Evolutionary conservation across 2,888 invertebrate genomes (phyloP).

Genomic region (Alitta virens): DNA sequence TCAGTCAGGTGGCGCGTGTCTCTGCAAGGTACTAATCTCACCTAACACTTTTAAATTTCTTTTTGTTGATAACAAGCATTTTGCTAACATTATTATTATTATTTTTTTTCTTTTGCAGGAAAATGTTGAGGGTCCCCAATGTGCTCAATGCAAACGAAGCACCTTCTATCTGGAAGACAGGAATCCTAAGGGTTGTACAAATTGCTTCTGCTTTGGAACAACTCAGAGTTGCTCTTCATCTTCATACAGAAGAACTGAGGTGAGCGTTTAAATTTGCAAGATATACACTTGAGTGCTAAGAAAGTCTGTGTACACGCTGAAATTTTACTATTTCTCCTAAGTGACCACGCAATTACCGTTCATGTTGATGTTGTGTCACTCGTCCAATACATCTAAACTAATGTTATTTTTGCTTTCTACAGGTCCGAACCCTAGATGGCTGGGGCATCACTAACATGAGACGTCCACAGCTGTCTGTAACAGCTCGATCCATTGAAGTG

Average conservation of each 20-base stretch:
- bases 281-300: no score
- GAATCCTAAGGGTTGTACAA: conserved; percentile 89
- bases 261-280: conserved; percentile 50
- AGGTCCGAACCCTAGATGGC: conserved; percentile 67
- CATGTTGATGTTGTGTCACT: no score
- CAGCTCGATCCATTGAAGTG: conserved; percentile 36
- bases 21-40: conserved; percentile 56
- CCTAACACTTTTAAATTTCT: no score
- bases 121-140: conserved; percentile 69
- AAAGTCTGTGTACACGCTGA: no score
- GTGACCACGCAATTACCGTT: no score
- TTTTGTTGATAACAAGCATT: no score
- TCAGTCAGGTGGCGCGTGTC: conserved; percentile 59
- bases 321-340: no score
- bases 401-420: no score
- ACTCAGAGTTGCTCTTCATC: conserved; percentile 84
- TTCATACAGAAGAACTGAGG: conserved; percentile 74
- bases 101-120: conserved; percentile 56
- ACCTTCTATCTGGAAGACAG: conserved; percentile 83
- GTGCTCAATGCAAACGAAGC: conserved; percentile 84
- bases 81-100: no score
- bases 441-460: conserved; percentile 68
- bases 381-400: no score
- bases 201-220: conserved; percentile 97
- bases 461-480: conserved; percentile 33